Evolutionary conservation across 2,888 invertebrate species (phyloP).

Genomic region (Phania funesta): DNA sequence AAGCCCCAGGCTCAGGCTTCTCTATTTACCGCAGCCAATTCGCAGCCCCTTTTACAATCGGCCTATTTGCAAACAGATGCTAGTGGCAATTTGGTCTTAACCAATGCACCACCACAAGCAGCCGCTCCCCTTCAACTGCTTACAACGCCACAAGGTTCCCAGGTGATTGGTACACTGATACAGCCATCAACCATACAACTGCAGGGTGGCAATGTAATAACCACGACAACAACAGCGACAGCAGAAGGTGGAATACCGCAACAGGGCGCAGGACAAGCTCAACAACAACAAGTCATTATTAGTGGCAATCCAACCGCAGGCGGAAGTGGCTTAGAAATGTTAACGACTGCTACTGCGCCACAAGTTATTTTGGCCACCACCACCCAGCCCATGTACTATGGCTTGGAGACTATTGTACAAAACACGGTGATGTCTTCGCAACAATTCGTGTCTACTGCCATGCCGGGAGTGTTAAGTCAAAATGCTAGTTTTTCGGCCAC

Average conservation of each 20-base stretch:
- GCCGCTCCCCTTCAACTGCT: constrained; percentile 83
- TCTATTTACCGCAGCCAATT: constrained; percentile 82
- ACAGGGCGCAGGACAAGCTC: constrained; percentile 59
- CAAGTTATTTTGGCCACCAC: constrained; percentile 82
- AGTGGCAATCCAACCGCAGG: constrained; percentile 67
- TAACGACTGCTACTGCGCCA: constrained; percentile 74
- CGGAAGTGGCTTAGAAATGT: constrained; percentile 73
- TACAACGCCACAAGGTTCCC: constrained; percentile 80
- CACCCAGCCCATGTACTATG: constrained; percentile 90
- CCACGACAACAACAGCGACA: constrained; percentile 80
- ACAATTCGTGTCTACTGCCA: constrained; percentile 90
- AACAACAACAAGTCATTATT: constrained; percentile 74
- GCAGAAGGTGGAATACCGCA: constrained; percentile 79
- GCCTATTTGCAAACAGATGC: constrained; percentile 83
- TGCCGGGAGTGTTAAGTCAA: constrained; percentile 89
- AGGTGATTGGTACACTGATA: constrained; percentile 84
- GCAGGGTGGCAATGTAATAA: constrained; percentile 81
- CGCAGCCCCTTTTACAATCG: constrained; percentile 82
- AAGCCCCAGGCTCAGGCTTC: constrained; percentile 78
- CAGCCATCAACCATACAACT: constrained; percentile 83
- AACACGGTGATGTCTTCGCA: constrained; percentile 95
- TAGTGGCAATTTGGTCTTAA: constrained; percentile 83
- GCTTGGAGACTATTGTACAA: constrained; percentile 91
- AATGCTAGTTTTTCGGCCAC: constrained; percentile 92
- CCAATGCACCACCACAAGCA: constrained; percentile 79